Evolutionary conservation across 2,797 vertebrate species (phyloP), one percentile per base, ranked within the genome.

Genomic region (Hoplostethus mediterraneus): DNA sequence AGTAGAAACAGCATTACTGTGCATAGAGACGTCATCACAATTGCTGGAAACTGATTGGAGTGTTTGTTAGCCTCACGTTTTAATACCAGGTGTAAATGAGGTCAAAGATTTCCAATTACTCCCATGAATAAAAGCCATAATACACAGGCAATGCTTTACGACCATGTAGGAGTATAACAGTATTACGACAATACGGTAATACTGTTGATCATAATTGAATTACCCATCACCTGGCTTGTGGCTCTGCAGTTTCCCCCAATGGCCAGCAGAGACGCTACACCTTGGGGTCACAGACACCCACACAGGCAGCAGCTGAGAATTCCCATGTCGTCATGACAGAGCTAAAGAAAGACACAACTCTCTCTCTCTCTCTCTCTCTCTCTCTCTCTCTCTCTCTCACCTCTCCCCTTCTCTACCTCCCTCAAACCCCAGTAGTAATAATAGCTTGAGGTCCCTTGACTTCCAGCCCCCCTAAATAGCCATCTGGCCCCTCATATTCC

Each of bases 391-490:
- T 21, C 21, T 21, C 21, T 21, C 21, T 21, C 21, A 21, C 21
- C 21, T 21, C 21, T 21, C 21, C 21, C 21, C 21, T 21, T 21
- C 21, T 21, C 21, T 21, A 21, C 21, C 21, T 21, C 21, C 21
- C 21, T 21, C 21, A 21, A 61, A 66, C 72, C 71, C 79, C 56
- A n/a, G 38, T 64, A 75, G 81, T 85, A 89, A 90, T 84, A 93
- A 89, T 90, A 90, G 80, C 83, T 71, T 59, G 42, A 70, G 74
- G 71, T 74, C 71, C 64, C 36, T 21, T 66, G 54, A 57, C 75
- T 84, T 63, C 71, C 68, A 67, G 49, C 85, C 51, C 75, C 62
- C 91, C 85, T 91, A 95, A 96, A 96, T 94, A 96, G 89, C 91
- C 77, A 59, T 55, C 49, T 13, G 86, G 67, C 74, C 80, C 25